Percentiles rank a stretch among this genome's conserved stretches.
phyloP scores from a whole-genome alignment of 2,113 vertebrate genomes.

The Struthio camelus region DNA sequence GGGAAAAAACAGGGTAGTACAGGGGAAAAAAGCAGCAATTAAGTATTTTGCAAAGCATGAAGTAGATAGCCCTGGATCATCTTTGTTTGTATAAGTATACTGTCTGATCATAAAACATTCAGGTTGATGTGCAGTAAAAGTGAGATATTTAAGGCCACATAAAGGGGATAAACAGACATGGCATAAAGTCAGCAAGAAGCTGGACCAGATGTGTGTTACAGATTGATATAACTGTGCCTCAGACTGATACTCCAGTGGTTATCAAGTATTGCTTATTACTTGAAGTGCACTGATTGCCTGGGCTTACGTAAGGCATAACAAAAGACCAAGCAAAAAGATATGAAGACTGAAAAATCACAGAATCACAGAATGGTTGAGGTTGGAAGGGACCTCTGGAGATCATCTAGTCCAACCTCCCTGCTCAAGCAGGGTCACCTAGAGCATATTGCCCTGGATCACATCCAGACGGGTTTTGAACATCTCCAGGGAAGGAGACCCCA shows the following conservation, averaged over 20 bases:
- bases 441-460: no score
- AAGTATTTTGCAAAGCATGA: neutral
- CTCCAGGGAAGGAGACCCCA: no score
- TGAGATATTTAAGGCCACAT: neutral
- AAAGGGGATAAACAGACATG: neutral
- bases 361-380: no score
- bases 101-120: neutral
- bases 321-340: neutral
- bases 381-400: no score
- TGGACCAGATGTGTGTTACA: neutral
- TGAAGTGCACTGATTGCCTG: neutral
- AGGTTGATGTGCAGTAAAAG: neutral
- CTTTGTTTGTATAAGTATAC: no score
- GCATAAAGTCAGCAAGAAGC: neutral
- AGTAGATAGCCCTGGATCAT: no score
- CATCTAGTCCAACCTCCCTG: no score
- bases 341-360: neutral
- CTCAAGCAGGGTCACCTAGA: no score
- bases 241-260: neutral
- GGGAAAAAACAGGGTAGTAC: neutral
- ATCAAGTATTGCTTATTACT: neutral
- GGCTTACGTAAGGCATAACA: neutral
- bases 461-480: no score
- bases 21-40: neutral
- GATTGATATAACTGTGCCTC: neutral